Evolutionary conservation across 2,113 vertebrate species (phyloP).

Genomic region (Delphinus delphis): DNA sequence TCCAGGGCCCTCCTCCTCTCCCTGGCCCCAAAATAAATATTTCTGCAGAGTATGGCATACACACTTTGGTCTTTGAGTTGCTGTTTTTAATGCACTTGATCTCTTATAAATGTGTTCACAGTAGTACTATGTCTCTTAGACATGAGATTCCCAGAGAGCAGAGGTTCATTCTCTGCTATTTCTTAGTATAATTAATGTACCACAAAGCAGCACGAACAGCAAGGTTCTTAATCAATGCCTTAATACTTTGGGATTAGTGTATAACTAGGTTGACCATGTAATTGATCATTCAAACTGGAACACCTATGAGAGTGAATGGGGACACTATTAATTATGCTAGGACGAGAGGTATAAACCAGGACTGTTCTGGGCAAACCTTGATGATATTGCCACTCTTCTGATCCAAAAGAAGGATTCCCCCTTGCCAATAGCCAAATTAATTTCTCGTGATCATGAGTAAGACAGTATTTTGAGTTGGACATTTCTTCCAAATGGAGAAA

Average conservation of each 20-base stretch:
- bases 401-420: background rate
- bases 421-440: background rate
- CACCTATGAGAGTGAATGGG: background rate
- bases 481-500: background rate
- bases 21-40: background rate
- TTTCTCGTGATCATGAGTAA: background rate
- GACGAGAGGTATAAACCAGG: background rate
- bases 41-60: background rate
- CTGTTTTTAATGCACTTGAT: constrained; percentile 9
- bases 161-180: background rate
- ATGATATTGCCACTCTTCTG: background rate
- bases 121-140: background rate
- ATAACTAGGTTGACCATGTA: background rate
- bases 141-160: background rate
- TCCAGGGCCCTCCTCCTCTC: background rate
- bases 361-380: background rate
- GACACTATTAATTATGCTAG: constrained; percentile 3
- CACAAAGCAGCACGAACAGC: background rate
- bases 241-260: constrained; percentile 24
- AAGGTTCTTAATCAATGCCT: constrained; percentile 39
- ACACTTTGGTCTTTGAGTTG: background rate
- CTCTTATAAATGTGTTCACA: background rate
- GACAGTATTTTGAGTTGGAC: background rate
- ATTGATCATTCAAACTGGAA: constrained; percentile 36
- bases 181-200: constrained; percentile 31